Percentiles rank a stretch among this genome's conserved stretches.
Conservation (phyloP, 2,888 invertebrate genomes). For the Dioctria linearis region DNA sequence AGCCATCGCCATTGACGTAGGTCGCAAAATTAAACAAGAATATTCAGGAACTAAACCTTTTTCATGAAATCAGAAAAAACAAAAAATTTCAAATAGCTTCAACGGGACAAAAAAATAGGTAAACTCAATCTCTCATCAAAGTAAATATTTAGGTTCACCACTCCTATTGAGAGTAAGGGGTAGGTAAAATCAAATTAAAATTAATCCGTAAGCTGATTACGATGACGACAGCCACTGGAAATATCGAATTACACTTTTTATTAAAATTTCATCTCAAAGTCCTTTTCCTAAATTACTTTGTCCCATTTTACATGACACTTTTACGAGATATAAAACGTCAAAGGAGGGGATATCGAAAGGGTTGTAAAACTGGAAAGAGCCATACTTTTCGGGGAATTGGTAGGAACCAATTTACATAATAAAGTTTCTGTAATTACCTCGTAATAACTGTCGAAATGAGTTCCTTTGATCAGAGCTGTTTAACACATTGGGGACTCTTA, state of each 20-base stretch:
- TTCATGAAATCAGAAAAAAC: too few species aligned
- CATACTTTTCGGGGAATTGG: background rate
- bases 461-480: background rate
- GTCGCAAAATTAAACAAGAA: too few species aligned
- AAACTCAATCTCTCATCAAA: too few species aligned
- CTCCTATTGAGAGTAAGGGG: too few species aligned
- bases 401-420: slow-evolving; percentile 38
- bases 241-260: slow-evolving; percentile 8
- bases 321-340: slow-evolving; percentile 1
- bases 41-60: too few species aligned
- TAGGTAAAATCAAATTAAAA: too few species aligned
- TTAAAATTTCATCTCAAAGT: slow-evolving; percentile 13
- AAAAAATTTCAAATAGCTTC: too few species aligned
- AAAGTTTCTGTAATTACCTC: slow-evolving; percentile 43
- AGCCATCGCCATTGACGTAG: too few species aligned
- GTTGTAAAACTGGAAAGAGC: background rate
- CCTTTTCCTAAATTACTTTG: background rate
- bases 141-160: too few species aligned
- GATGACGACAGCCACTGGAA: background rate
- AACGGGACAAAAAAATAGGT: too few species aligned
- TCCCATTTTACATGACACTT: background rate
- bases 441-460: slow-evolving; percentile 24
- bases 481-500: slow-evolving; percentile 7
- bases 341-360: too few species aligned
- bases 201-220: too few species aligned